Evolutionary conservation across 2,888 invertebrate genomes (phyloP), one percentile per base, ranked within the genome.

Genomic region (Prosopocoilus inquinatus): DNA sequence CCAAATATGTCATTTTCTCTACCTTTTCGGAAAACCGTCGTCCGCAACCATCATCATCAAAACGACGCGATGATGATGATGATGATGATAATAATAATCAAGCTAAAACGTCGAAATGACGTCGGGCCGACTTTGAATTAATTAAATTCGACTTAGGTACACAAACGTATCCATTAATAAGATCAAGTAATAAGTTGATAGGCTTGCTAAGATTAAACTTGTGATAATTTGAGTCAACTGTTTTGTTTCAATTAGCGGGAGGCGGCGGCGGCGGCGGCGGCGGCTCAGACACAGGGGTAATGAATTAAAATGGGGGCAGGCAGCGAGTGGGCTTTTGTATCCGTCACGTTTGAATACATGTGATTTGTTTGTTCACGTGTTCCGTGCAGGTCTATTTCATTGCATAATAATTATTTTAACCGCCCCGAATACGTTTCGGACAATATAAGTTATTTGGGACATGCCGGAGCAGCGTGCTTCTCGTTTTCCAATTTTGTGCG

Each of bases 291-390:
- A 33, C 47, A 33, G 47, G 33, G 47, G 16, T 47, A 47, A 41
- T 41, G 53, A 53, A 53, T 53, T 53, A 53, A 53, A 53, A 53
- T 41, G 53, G 47, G 47, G 39, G 47, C 47, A 47, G 39, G 47
- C 47, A 47, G 53, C 20, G 47, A 50, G 47, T 47, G 53, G 39
- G 47, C 53, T 53, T 47, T 53, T 53, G 53, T 53, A 41, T 35
- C 41, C 39, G 53, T 47, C 53, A 53, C 53, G 53, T 53, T 53
- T 47, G 38, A 53, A 41, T 53, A 47, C 53, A 47, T 46, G 53
- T 53, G 53, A 53, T 53, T 53, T 53, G 47, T 53, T 53, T 53
- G 47, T 53, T 53, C 53, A 53, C 53, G 53, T 53, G 53, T 41
- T 47, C 41, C 33, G 39, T 28, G 41, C 41, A 41, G 41, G 34